A percentile compares a stretch with the other conserved stretches of the same genome.
Conservation (phyloP, 2,888 invertebrate genomes). For the Coleophora deauratella region DNA sequence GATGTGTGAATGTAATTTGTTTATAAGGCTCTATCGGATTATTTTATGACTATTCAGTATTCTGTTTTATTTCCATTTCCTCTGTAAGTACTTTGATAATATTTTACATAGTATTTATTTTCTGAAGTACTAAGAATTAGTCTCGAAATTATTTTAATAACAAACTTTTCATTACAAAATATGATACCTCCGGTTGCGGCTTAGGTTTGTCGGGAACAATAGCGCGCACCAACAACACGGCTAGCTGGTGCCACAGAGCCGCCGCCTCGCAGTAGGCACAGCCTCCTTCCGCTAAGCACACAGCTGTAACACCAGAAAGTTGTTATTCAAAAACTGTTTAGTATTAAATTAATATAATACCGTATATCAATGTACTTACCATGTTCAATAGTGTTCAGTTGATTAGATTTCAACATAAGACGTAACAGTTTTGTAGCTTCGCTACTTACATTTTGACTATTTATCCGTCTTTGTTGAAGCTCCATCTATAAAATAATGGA, state of each 20-base stretch:
- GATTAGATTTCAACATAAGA: constrained; percentile 60
- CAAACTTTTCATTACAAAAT: too few relatives aligned
- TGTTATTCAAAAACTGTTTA: background rate
- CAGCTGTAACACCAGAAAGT: constrained; percentile 2
- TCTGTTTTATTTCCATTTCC: too few relatives aligned
- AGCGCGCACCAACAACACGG: constrained; percentile 85
- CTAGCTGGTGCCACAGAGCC: constrained; percentile 95
- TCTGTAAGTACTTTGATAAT: too few relatives aligned
- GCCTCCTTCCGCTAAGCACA: constrained; percentile 71
- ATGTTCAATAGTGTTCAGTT: constrained; percentile 57
- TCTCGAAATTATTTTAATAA: too few relatives aligned
- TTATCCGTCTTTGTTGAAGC: constrained; percentile 54
- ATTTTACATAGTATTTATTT: too few relatives aligned
- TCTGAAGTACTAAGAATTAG: too few relatives aligned
- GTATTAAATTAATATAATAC: too few relatives aligned
- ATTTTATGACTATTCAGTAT: too few relatives aligned
- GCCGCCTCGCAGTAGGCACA: constrained; percentile 95
- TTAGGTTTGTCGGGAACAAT: constrained; percentile 84
- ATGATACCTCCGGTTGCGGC: constrained; percentile 82
- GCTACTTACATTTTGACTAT: constrained; percentile 57
- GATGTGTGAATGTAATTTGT: too few relatives aligned
- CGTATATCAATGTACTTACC: constrained; percentile 26
- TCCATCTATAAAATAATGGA: constrained; percentile 41
- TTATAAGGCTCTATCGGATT: too few relatives aligned
- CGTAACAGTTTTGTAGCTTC: constrained; percentile 57